These are phyloP conservation scores for Ceriagrion tenellum DNA, from an alignment of 2,888 invertebrate species.

Conservation along the genomic window DNA sequence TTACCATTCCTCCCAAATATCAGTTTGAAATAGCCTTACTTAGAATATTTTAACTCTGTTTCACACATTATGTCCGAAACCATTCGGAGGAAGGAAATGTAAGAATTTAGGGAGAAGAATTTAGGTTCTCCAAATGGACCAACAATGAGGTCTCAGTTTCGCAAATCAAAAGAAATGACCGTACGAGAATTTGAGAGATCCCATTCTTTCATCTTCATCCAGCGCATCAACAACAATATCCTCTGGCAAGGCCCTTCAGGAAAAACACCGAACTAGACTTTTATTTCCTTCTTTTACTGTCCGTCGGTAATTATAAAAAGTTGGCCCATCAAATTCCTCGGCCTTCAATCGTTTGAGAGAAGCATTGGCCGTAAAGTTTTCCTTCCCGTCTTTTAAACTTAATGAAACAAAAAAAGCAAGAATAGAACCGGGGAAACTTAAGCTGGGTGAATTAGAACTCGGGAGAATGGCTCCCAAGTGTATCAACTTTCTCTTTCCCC, in stretches of 20 bases:
- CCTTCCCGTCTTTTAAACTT: neutral
- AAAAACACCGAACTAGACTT: neutral
- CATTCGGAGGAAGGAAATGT: no score
- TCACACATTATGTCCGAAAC: no score
- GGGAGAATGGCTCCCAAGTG: conserved; percentile 30
- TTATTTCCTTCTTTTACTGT: neutral
- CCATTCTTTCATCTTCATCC: neutral
- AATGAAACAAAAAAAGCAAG: conserved; percentile 62
- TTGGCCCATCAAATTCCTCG: neutral
- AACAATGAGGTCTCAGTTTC: no score
- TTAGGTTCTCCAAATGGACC: no score
- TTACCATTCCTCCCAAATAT: no score
- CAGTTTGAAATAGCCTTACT: no score
- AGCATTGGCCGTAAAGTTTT: neutral
- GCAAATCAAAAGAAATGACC: no score
- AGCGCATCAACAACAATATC: neutral
- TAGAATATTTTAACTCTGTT: no score
- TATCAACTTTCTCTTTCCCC: conserved; percentile 38
- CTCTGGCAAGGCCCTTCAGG: neutral
- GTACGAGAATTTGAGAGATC: neutral
- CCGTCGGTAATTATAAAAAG: conserved; percentile 9
- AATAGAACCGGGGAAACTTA: neutral
- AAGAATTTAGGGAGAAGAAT: no score
- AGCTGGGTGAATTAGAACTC: conserved; percentile 39
- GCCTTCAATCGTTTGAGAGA: conserved; percentile 11